Base-by-base conservation (phyloP, 2,113 vertebrate genomes). In the Esox niger region DNA sequence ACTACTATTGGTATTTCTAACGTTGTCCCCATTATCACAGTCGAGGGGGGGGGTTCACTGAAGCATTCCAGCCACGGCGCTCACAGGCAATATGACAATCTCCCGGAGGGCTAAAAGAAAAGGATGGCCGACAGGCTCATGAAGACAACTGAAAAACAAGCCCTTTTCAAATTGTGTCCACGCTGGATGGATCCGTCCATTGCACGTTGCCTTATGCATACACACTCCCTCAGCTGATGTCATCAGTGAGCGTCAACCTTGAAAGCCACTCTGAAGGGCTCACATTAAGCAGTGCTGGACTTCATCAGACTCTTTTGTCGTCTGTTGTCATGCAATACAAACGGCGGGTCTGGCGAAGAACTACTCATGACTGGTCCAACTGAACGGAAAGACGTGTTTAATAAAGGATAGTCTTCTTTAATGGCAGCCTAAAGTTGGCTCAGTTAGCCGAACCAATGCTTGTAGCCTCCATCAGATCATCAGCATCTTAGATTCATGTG, bases 61-160 rank as follows among this genome's bases (percentile, higher is more conserved):
- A 74, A 87, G 89, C 83, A 82, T 90, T 89, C 82, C 85, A 76
- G 20, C 68, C 88, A 81, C 71, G 81, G 80, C 76, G 87, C 75
- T 78, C 76, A 87, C 75, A 87, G 76, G 88, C 89, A 90, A 90
- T 84, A 88, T 77, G 88, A 90, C 85, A 85, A 89, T 87, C 84
- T 88, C 32, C 46, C 57, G 56, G 30, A 77, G 80, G 74, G 66
- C 38, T 11, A 65, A 66, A 1, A 47, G n/a, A 38, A 21, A 33
- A 9, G 46, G 54, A 17, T 38, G 8, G 54, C 30, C 17, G n/a
- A n/a, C n/a, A n/a, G 25, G 46, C 64, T 23, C 20, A 15, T 2
- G n/a, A 52, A 52, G 47, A 52, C 7, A 6, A 70, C 65, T n/a
- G 35, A 52, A n/a, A 52, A 52, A 52, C 5, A 20, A 52, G 47